These are phyloP conservation scores for Choreutis nemorana DNA, from an alignment of 2,888 invertebrate genomes.

Conservation along the genomic window DNA sequence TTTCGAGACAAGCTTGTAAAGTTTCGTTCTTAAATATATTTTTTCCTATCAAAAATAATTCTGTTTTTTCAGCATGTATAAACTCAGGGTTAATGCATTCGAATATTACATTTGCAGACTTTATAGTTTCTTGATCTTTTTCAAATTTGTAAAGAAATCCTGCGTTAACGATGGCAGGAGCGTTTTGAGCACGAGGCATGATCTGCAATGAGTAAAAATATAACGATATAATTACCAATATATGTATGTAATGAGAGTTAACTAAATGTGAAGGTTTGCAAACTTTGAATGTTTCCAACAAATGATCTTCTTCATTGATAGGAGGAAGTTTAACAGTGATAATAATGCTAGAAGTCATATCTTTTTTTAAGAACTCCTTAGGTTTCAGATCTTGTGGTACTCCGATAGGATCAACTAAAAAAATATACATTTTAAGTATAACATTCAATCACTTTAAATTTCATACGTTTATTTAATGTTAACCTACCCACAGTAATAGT, in stretches of 20 bases:
- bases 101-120: slow-evolving; percentile 66
- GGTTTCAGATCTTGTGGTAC: slow-evolving; percentile 25
- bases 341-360: slow-evolving; percentile 57
- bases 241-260: neutral
- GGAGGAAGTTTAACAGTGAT: slow-evolving; percentile 64
- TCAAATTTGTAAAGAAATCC: slow-evolving; percentile 67
- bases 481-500: slow-evolving; percentile 33
- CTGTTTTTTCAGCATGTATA: slow-evolving; percentile 66
- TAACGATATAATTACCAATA: neutral
- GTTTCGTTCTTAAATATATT: slow-evolving; percentile 41
- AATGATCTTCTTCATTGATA: slow-evolving; percentile 40
- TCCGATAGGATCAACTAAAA: slow-evolving; percentile 12
- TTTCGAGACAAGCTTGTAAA: slow-evolving; percentile 21
- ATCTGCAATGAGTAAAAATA: slow-evolving; percentile 48
- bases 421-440: slow-evolving; percentile 7
- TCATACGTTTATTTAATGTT: slow-evolving; percentile 2
- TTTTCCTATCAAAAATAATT: slow-evolving; percentile 47
- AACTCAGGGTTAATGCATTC: slow-evolving; percentile 69
- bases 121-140: slow-evolving; percentile 30
- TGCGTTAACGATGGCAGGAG: slow-evolving; percentile 77
- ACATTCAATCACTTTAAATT: slow-evolving; percentile 3
- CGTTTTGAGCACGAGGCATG: slow-evolving; percentile 75
- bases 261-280: slow-evolving; percentile 2
- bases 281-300: slow-evolving; percentile 71
- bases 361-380: slow-evolving; percentile 37